phyloP scores from a whole-genome alignment of 2,113 vertebrate species.

The Rhabdornis inornatus region DNA sequence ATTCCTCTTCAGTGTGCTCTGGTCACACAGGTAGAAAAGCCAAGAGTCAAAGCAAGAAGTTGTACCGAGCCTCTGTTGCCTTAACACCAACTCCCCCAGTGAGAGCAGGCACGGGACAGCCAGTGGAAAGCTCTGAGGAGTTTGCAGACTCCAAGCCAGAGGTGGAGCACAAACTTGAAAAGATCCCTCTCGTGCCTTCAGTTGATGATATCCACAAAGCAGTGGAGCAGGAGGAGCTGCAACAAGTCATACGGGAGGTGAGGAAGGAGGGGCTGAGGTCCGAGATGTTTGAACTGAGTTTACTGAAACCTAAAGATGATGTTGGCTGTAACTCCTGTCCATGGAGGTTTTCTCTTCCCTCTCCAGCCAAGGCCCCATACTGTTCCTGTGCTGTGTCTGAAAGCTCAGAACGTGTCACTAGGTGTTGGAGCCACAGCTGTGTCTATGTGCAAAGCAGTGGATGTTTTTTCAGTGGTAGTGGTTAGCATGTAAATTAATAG shows the following conservation, averaged over 20 bases:
- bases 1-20: constrained; percentile 81
- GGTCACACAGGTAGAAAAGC: constrained; percentile 70
- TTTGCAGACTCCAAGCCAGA: constrained; percentile 15
- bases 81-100: constrained; percentile 81
- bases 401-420: background rate
- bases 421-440: background rate
- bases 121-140: constrained; percentile 62
- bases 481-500: background rate
- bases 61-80: constrained; percentile 85
- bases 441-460: background rate
- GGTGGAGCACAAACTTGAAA: constrained; percentile 53
- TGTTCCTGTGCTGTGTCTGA: background rate
- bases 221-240: constrained; percentile 78
- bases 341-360: background rate
- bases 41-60: constrained; percentile 64
- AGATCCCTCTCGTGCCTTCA: background rate
- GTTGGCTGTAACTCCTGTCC: background rate
- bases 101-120: constrained; percentile 69
- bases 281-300: background rate
- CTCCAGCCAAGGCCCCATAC: background rate
- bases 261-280: background rate
- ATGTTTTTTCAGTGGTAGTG: background rate
- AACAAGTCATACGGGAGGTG: constrained; percentile 91
- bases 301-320: background rate
- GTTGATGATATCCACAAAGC: constrained; percentile 64